A percentile compares a stretch with the other conserved stretches of the same genome.
phyloP scores from a whole-genome alignment of 2,797 vertebrate species.

The Spinibarbus caldwelli region DNA sequence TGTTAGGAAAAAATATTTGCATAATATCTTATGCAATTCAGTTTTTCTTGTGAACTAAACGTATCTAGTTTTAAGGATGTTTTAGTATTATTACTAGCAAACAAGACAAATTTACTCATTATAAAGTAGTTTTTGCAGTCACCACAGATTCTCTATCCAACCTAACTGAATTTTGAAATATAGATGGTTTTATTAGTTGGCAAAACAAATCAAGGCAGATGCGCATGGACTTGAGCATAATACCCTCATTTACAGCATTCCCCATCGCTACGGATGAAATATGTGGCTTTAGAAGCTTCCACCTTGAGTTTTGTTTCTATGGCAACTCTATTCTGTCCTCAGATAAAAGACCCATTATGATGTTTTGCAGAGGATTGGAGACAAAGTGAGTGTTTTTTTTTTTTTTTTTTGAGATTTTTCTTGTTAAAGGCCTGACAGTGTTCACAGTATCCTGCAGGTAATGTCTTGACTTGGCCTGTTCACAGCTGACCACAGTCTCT shows the following conservation, averaged over 20 bases:
- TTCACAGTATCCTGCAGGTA: slow-evolving; percentile 25
- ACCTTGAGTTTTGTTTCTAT: slow-evolving; percentile 69
- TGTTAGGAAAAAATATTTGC: neutral
- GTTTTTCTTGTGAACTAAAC: neutral
- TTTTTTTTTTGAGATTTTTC: slow-evolving; percentile 48
- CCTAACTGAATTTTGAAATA: slow-evolving; percentile 11
- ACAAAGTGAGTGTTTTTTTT: slow-evolving; percentile 54
- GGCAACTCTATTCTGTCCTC: slow-evolving; percentile 64
- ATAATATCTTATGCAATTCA: neutral
- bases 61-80: neutral
- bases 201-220: slow-evolving; percentile 34
- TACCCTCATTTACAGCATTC: slow-evolving; percentile 25
- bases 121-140: neutral
- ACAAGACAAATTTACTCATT: neutral
- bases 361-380: slow-evolving; percentile 54
- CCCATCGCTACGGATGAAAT: slow-evolving; percentile 46
- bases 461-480: slow-evolving; percentile 30
- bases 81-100: neutral
- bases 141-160: neutral
- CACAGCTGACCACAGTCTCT: slow-evolving; percentile 37
- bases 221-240: slow-evolving; percentile 29
- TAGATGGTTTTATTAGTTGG: slow-evolving; percentile 44
- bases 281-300: slow-evolving; percentile 58
- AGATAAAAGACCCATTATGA: slow-evolving; percentile 68
- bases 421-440: slow-evolving; percentile 57